phyloP scores from a whole-genome alignment of 2,888 invertebrate genomes.

The Hirtodrosophila trivittata region DNA sequence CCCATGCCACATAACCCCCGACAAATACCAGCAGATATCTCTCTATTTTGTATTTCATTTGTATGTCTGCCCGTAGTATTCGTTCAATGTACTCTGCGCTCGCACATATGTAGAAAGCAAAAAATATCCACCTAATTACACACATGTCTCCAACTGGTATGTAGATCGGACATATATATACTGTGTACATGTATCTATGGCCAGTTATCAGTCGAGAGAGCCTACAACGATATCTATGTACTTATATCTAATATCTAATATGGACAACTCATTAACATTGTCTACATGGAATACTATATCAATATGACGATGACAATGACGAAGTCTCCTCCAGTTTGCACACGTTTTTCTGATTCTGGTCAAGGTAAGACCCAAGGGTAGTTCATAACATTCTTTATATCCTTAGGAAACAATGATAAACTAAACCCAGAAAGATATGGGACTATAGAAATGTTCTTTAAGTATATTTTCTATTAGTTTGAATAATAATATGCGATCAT shows the following conservation, averaged over 20 bases:
- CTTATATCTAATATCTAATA: slow-evolving; percentile 11
- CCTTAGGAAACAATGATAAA: no score
- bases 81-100: slow-evolving; percentile 20
- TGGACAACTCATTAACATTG: slow-evolving; percentile 29
- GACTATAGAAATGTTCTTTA: no score
- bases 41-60: slow-evolving; percentile 16
- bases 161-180: slow-evolving; percentile 30
- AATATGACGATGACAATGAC: slow-evolving; percentile 15
- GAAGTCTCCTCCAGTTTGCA: not conserved
- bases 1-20: slow-evolving; percentile 3
- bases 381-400: no score
- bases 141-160: slow-evolving; percentile 31
- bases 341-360: slow-evolving; percentile 19
- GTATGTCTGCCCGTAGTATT: slow-evolving; percentile 9
- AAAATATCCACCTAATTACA: slow-evolving; percentile 57
- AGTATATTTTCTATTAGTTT: no score
- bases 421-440: no score
- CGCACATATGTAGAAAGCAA: slow-evolving; percentile 14
- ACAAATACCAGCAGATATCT: slow-evolving; percentile 19
- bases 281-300: slow-evolving; percentile 5
- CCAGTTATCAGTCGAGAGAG: not conserved
- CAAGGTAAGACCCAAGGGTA: not conserved
- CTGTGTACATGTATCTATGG: slow-evolving; percentile 12
- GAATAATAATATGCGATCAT: not conserved
- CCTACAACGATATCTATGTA: not conserved